Evolutionary conservation across 1,140 invertebrate species (phyloP).

Genomic region (Caerostris darwini): DNA sequence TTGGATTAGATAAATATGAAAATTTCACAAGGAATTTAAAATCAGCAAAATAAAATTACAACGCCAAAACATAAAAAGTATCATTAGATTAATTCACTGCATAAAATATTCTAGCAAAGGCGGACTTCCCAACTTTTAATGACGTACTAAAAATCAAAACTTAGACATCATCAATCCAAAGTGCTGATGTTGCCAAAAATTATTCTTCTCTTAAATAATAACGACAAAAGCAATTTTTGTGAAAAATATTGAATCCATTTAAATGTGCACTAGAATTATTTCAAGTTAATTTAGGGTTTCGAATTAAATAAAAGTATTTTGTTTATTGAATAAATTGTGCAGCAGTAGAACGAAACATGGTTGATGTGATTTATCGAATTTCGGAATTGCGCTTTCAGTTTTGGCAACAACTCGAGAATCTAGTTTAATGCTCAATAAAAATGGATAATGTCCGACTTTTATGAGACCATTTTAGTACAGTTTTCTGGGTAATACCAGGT

Average conservation of each 20-base stretch:
- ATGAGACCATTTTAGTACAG: background rate
- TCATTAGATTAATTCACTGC: background rate
- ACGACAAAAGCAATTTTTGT: background rate
- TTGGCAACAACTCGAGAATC: conserved; percentile 10
- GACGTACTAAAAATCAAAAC: background rate
- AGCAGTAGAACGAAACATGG: background rate
- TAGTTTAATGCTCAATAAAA: conserved; percentile 43
- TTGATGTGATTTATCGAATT: conserved; percentile 14
- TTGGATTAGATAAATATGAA: too few species aligned
- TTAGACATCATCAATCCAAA: background rate
- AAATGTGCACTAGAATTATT: background rate
- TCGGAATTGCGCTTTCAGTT: background rate
- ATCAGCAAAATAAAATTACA: background rate
- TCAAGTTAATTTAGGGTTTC: background rate
- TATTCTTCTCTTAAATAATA: background rate
- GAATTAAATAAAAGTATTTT: background rate
- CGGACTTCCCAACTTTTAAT: background rate
- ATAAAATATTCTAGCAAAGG: background rate
- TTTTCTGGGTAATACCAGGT: conserved; percentile 5
- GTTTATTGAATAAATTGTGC: background rate
- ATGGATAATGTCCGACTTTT: conserved; percentile 9
- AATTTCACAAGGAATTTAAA: background rate
- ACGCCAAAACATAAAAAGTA: background rate
- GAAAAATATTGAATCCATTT: background rate
- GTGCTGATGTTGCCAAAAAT: background rate